These are phyloP conservation scores for Drosophila parthenogenetica DNA, from an alignment of 2,888 invertebrate species.

Conservation along the genomic window DNA sequence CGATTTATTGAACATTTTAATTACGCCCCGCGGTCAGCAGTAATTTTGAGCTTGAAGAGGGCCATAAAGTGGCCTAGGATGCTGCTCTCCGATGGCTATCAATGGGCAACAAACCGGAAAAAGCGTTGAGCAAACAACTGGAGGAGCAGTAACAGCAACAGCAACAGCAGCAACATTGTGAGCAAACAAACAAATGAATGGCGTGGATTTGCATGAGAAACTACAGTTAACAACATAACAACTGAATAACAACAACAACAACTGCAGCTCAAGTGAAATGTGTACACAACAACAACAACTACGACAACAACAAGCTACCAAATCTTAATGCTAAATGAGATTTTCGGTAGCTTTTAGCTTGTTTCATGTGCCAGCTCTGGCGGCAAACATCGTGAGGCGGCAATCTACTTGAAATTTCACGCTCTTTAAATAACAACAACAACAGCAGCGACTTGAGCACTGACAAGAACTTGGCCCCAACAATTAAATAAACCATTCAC, in stretches of 20 bases:
- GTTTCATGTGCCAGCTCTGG: conserved; percentile 10
- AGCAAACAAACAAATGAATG: conserved; percentile 54
- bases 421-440: conserved; percentile 71
- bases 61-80: conserved; percentile 31
- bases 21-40: conserved; percentile 63
- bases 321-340: conserved; percentile 49
- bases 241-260: conserved; percentile 23
- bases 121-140: conserved; percentile 56
- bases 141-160: conserved; percentile 25
- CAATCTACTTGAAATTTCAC: conserved; percentile 77
- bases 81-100: conserved; percentile 55
- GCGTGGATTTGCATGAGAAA: conserved; percentile 77
- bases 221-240: conserved; percentile 60
- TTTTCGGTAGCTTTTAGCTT: conserved; percentile 66
- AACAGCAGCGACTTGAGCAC: conserved; percentile 33
- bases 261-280: conserved; percentile 60
- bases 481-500: conserved; percentile 54
- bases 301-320: conserved; percentile 24
- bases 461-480: conserved; percentile 47
- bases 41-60: conserved; percentile 40
- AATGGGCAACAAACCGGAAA: conserved; percentile 68
- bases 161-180: conserved; percentile 35
- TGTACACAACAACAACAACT: conserved; percentile 37
- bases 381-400: conserved; percentile 61
- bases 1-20: conserved; percentile 75